Conservation (phyloP, 2,113 vertebrate genomes). For the Phrynosoma blainvillii region DNA sequence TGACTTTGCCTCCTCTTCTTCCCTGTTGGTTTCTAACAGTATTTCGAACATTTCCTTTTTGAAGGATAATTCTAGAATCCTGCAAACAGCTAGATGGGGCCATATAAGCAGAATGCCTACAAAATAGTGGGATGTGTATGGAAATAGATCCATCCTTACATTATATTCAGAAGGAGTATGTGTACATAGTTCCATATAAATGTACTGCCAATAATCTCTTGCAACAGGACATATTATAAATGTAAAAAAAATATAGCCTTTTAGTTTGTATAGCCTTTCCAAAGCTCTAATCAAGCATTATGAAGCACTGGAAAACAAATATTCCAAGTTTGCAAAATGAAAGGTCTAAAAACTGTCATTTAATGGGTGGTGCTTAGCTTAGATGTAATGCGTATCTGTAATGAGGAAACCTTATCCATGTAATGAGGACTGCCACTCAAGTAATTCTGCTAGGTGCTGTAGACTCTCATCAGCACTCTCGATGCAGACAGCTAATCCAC, state of each 20-base stretch:
- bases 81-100: too few species aligned
- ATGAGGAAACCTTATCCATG: conserved; percentile 56
- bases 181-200: neutral
- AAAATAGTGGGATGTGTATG: neutral
- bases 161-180: neutral
- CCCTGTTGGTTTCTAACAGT: neutral
- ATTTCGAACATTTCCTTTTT: too few species aligned
- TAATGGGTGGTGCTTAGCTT: conserved; percentile 61
- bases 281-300: conserved; percentile 51
- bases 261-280: conserved; percentile 5
- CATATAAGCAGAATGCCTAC: neutral
- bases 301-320: conserved; percentile 64
- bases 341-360: conserved; percentile 65
- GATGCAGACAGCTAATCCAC: conserved; percentile 70
- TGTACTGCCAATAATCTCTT: neutral
- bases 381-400: conserved; percentile 64
- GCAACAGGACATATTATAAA: conserved; percentile 1
- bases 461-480: conserved; percentile 68
- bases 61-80: too few species aligned
- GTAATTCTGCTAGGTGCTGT: conserved; percentile 71
- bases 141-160: neutral
- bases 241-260: conserved; percentile 23
- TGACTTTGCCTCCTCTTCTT: neutral
- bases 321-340: conserved; percentile 67
- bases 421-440: conserved; percentile 68